These are phyloP conservation scores for Epinephelus awoara DNA, from an alignment of 2,797 vertebrate genomes.

Conservation along the genomic window DNA sequence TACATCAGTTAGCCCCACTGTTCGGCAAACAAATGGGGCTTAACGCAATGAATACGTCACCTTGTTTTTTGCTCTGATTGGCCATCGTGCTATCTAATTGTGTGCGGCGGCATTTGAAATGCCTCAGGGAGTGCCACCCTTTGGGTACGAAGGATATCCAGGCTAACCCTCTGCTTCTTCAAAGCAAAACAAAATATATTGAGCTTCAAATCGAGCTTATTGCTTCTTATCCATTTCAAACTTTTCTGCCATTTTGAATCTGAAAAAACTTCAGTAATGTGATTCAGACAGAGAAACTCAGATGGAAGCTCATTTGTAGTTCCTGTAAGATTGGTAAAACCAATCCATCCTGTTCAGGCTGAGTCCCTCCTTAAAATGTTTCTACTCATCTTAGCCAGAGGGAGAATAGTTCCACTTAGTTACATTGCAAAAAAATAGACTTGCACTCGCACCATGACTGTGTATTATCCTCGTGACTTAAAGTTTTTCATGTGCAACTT, in stretches of 20 bases:
- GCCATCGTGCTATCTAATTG: too few species aligned
- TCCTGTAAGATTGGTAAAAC: conserved; percentile 65
- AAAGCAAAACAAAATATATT: conserved; percentile 36
- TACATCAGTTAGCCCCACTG: too few species aligned
- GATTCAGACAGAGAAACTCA: conserved; percentile 49
- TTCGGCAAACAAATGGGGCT: too few species aligned
- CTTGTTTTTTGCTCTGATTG: too few species aligned
- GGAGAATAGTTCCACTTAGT: conserved; percentile 55
- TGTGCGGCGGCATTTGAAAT: too few species aligned
- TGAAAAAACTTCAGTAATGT: conserved; percentile 38
- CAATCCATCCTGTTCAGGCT: conserved; percentile 60
- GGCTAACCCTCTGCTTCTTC: neutral
- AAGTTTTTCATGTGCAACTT: conserved; percentile 29
- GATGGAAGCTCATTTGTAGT: conserved; percentile 61
- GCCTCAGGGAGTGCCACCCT: too few species aligned
- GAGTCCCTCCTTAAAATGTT: conserved; percentile 55
- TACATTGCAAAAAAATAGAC: conserved; percentile 42
- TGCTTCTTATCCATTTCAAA: conserved; percentile 29
- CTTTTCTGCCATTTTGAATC: conserved; percentile 38
- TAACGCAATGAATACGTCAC: too few species aligned
- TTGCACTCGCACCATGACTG: conserved; percentile 12
- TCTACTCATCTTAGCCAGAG: conserved; percentile 67
- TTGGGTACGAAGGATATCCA: too few species aligned
- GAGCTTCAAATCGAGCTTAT: conserved; percentile 21
- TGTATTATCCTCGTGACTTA: conserved; percentile 41